Base-by-base conservation (phyloP, 2,797 vertebrate genomes). In the Gouania willdenowi region DNA sequence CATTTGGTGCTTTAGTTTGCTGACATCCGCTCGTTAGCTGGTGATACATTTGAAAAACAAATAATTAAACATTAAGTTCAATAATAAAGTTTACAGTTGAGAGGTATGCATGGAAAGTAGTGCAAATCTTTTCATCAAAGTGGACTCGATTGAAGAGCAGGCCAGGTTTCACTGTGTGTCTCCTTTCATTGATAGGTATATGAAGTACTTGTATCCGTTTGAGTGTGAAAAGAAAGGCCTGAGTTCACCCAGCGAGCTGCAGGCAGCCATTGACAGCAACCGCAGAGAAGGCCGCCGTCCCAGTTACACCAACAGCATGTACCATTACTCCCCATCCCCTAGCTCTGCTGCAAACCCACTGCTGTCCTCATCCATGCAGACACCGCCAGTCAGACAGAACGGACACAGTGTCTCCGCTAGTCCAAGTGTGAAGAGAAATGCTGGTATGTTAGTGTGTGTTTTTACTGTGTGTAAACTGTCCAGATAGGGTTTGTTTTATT, bases 181-280 rank as follows among this genome's bases (percentile, higher is more conserved):
- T n/a, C n/a, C n/a, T n/a, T n/a, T n/a, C n/a, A 19, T 19, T 20
- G 21, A n/a, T 82, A 98, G 96, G 75, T 98, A 98, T 66, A 98
- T 98, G 96, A 98, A 98, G 88, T 98, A 98, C 77, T 87, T 98
- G 50, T 98, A 98, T 61, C 94, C 96, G 1, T 98, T 98, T 0
- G 96, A 98, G 86, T 98, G 96, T 85, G 95, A 96, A 81, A 98
- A 94, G 80, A 87, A 81, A 5, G 92, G 91, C 0, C 86, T 98
- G 53, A 98, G 95, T 81, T 97, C 93, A 32, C 96, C 95, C 0
- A 89, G 90, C 0, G 94, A 98, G 79, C 92, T 98, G 6, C 96
- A 98, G 64, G 94, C 94, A 1, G 95, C 95, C 61, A 98, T 98
- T 0, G 95, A 98, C 89, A 98, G 95, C 79, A 98, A 98, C 68